A percentile compares a stretch with the other conserved stretches of the same genome.
Conservation (phyloP, 1,140 invertebrate species). For the Phthorimaea operculella region DNA sequence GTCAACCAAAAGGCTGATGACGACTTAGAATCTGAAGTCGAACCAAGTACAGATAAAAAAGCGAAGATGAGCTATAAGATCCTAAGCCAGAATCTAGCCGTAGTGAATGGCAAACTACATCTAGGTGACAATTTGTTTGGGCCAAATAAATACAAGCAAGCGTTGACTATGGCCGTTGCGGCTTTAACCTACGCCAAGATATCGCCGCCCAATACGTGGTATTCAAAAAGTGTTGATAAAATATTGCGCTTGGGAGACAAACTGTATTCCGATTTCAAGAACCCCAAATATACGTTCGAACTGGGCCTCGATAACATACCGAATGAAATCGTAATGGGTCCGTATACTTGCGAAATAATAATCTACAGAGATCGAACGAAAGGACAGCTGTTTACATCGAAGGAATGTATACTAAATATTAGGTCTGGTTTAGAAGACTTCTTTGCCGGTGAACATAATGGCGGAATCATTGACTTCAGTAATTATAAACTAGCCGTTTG, state of each 20-base stretch:
- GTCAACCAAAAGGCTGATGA: slow-evolving; percentile 53
- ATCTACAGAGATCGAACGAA: slow-evolving; percentile 64
- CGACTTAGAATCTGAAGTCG: slow-evolving; percentile 59
- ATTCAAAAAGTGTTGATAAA: slow-evolving; percentile 67
- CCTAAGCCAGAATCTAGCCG: slow-evolving; percentile 64
- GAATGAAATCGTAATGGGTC: slow-evolving; percentile 65
- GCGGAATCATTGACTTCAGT: slow-evolving; percentile 64
- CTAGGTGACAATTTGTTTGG: slow-evolving; percentile 67
- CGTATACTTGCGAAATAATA: slow-evolving; percentile 67
- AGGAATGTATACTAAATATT: slow-evolving; percentile 60
- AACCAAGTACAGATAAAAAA: slow-evolving; percentile 54
- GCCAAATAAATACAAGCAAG: slow-evolving; percentile 65
- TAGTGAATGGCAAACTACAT: slow-evolving; percentile 67
- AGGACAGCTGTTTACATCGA: slow-evolving; percentile 61
- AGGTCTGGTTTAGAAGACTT: slow-evolving; percentile 49
- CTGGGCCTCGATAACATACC: slow-evolving; percentile 65
- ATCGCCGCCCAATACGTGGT: slow-evolving; percentile 67
- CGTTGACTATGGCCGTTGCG: slow-evolving; percentile 59
- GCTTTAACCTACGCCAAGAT: slow-evolving; percentile 69
- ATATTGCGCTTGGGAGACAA: slow-evolving; percentile 67
- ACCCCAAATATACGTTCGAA: slow-evolving; percentile 57
- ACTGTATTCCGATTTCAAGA: slow-evolving; percentile 54
- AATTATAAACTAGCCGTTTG: slow-evolving; percentile 62
- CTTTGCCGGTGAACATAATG: slow-evolving; percentile 60
- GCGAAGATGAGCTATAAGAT: slow-evolving; percentile 65